These are phyloP conservation scores for Stratiomys singularior DNA, from an alignment of 2,888 invertebrate genomes.

Conservation along the genomic window DNA sequence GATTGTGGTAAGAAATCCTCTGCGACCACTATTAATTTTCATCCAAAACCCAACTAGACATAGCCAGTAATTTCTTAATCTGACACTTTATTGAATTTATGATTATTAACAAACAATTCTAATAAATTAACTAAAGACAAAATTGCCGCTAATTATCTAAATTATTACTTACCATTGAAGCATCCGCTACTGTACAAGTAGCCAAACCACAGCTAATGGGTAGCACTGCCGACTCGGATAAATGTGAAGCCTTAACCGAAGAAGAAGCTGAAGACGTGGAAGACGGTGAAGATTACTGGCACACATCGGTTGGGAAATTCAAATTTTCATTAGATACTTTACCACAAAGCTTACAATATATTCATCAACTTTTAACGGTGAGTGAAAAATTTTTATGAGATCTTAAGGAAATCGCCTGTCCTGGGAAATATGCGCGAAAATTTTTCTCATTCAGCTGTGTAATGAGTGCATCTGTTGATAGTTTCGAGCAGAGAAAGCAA, in stretches of 20 bases:
- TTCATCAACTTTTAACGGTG: conserved; percentile 84
- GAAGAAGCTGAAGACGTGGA: conserved; percentile 73
- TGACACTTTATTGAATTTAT: conserved; percentile 4
- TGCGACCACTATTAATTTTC: too few species aligned
- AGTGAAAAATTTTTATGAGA: conserved; percentile 47
- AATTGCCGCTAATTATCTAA: background rate
- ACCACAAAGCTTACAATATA: conserved; percentile 92
- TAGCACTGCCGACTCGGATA: conserved; percentile 66
- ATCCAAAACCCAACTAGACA: too few species aligned
- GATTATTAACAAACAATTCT: background rate
- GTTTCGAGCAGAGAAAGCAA: too few species aligned
- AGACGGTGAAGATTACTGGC: conserved; percentile 88
- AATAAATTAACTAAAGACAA: background rate
- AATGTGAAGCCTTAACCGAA: conserved; percentile 76
- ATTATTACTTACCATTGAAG: conserved; percentile 60
- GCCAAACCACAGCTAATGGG: conserved; percentile 81
- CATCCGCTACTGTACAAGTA: conserved; percentile 77
- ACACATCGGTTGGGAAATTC: conserved; percentile 92
- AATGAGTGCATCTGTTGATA: too few species aligned
- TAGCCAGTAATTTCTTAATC: background rate
- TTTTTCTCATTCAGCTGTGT: too few species aligned
- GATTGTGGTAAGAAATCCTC: conserved; percentile 87
- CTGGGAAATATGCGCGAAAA: too few species aligned
- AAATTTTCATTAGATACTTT: conserved; percentile 89
- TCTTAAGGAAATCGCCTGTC: too few species aligned